Percentiles rank a stretch among this genome's conserved stretches.
phyloP scores from a whole-genome alignment of 2,888 invertebrate genomes.

The Pammene aurita region DNA sequence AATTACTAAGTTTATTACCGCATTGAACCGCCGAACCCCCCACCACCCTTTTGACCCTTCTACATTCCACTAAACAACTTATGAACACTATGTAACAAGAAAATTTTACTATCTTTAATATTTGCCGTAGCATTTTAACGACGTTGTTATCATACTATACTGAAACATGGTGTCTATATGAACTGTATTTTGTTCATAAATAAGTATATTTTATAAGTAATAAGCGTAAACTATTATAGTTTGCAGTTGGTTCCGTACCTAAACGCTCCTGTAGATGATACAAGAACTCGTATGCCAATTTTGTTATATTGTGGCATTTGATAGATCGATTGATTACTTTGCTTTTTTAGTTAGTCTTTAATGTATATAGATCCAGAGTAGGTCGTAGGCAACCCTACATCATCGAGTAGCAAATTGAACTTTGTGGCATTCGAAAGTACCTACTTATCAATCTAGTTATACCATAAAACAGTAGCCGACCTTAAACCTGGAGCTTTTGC shows the following conservation, averaged over 20 bases:
- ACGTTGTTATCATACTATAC: constrained; percentile 28
- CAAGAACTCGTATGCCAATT: too few relatives aligned
- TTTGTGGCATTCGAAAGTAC: too few relatives aligned
- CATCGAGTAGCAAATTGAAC: too few relatives aligned
- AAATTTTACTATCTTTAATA: constrained; percentile 45
- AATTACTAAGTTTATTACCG: constrained; percentile 58
- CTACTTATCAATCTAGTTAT: too few relatives aligned
- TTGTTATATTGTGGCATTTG: too few relatives aligned
- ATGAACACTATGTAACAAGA: constrained; percentile 33
- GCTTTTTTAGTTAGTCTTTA: too few relatives aligned
- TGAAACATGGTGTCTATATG: constrained; percentile 26
- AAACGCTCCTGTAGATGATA: too few relatives aligned
- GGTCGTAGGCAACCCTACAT: too few relatives aligned
- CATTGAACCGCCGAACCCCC: constrained; percentile 64
- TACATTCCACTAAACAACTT: constrained; percentile 47
- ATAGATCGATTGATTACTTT: too few relatives aligned
- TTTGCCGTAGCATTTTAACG: constrained; percentile 37
- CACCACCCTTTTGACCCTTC: constrained; percentile 70
- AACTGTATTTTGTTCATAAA: constrained; percentile 27
- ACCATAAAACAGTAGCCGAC: too few relatives aligned
- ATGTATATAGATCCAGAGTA: too few relatives aligned
- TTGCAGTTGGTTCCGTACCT: constrained; percentile 12
- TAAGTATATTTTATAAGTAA: constrained; percentile 6
- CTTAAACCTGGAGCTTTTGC: too few relatives aligned
- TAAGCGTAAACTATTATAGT: constrained; percentile 3